phyloP scores from a whole-genome alignment of 1,140 invertebrate genomes.

The Anoplolepis gracilipes region DNA sequence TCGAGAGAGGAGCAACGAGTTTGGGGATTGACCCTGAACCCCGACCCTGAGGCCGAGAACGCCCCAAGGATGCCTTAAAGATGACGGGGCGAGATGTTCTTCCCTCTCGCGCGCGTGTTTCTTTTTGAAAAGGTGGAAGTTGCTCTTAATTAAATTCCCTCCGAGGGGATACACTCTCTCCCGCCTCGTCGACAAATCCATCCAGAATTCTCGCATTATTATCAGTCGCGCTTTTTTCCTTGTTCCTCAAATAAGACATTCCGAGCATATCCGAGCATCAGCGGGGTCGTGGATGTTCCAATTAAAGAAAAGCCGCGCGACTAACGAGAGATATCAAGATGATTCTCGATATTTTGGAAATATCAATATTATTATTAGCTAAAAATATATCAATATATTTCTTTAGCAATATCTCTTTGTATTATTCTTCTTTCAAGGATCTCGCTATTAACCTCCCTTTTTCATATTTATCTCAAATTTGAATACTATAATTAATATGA shows the following conservation, averaged over 20 bases:
- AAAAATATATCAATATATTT: background rate
- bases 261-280: background rate
- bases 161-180: conserved; percentile 22
- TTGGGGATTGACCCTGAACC: conserved; percentile 80
- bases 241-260: conserved; percentile 33
- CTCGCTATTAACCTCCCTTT: background rate
- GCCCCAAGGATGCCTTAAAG: conserved; percentile 80
- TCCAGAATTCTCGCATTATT: conserved; percentile 60
- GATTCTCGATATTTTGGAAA: background rate
- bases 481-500: background rate
- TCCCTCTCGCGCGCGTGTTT: conserved; percentile 47
- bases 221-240: conserved; percentile 13
- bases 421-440: background rate
- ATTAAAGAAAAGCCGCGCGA: conserved; percentile 29
- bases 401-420: background rate
- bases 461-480: background rate
- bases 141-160: conserved; percentile 67
- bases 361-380: background rate
- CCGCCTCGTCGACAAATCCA: conserved; percentile 28
- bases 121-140: conserved; percentile 62
- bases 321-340: background rate
- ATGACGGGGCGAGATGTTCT: conserved; percentile 74
- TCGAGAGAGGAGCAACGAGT: conserved; percentile 55
- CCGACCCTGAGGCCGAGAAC: conserved; percentile 66
- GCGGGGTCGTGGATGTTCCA: background rate